Base-by-base conservation (phyloP, 2,888 invertebrate species). In the Heteromyza rotundicornis region DNA sequence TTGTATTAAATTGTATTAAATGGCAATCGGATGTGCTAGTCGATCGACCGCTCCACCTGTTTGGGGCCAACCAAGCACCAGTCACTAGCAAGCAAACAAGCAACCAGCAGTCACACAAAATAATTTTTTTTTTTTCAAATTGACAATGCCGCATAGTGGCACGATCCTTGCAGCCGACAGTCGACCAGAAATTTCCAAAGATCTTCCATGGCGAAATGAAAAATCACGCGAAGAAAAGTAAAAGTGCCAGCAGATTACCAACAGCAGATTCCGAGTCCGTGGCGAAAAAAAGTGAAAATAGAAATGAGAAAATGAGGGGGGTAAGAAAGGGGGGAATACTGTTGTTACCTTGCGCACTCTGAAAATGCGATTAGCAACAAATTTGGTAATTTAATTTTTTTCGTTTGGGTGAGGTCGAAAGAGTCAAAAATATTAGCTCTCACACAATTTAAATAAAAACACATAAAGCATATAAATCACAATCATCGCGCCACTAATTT, bases 221-320 rank as follows among this genome's bases (percentile, higher is more conserved):
- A 56, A 56, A 40, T 60, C 50, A 60, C 60, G 60, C 24, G 24
- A 56, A 49, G 24, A 40, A 60, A 60, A 60, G 60, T 60, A 55
- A 60, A 60, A 60, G 60, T 59, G 8, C 50, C 23, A 44, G 27
- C 19, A 22, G 5, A n/a, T 32, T 32, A 8, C 32, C 32, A 8
- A 32, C 32, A 32, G 32, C 32, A n/a, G 3, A 10, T n/a, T 40
- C 40, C 40, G 40, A 23, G 49, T 23, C 36, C 12, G n/a, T 24
- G 27, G 16, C 20, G 44, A 14, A 44, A 52, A n/a, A 23, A 52
- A 52, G 40, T 52, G 44, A 53, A 59, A 59, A 59, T 19, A 23
- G 2, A 23, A 27, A 23, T 40, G 40, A n/a, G n/a, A 40, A 40
- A 40, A 10, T 40, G 8, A 7, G 16, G 16, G 3, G 40, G 5